Evolutionary conservation across 2,113 vertebrate genomes (phyloP).

Genomic region (Empidonax traillii): DNA sequence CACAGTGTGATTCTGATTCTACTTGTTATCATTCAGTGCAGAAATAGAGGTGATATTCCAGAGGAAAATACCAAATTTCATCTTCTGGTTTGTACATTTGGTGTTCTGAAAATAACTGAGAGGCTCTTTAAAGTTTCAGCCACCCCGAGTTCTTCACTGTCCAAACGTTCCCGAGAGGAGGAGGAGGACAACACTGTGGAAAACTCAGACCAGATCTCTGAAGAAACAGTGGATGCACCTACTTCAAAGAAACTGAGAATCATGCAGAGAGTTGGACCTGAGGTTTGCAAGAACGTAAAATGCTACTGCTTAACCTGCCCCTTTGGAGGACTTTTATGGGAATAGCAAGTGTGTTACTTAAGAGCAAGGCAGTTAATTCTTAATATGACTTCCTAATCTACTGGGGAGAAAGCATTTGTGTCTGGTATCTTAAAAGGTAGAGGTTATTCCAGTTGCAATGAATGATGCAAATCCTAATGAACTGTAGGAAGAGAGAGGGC

Average conservation of each 20-base stretch:
- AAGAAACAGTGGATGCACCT: slow-evolving; percentile 86
- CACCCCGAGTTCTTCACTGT: slow-evolving; percentile 85
- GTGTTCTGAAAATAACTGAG: not conserved
- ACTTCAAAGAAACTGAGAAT: slow-evolving; percentile 90
- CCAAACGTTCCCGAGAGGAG: slow-evolving; percentile 91
- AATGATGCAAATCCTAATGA: not conserved
- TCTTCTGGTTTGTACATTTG: not conserved
- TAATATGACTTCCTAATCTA: fast-evolving
- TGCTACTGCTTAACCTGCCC: not conserved
- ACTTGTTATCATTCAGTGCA: not conserved
- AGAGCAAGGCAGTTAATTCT: not conserved
- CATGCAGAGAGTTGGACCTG: slow-evolving; percentile 86
- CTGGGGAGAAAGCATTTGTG: not conserved
- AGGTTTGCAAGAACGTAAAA: slow-evolving; percentile 72
- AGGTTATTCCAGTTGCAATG: not conserved
- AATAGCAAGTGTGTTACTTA: not conserved
- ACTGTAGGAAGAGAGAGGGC: not conserved
- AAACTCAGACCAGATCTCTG: slow-evolving; percentile 80
- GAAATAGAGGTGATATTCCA: not conserved
- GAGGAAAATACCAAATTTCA: not conserved
- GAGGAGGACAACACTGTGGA: slow-evolving; percentile 86
- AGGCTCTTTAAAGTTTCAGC: slow-evolving; percentile 82
- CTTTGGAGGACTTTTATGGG: not conserved
- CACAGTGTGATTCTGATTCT: not conserved
- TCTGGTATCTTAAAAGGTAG: not conserved